These are phyloP conservation scores for Drosophila kambysellisi DNA, from an alignment of 2,888 invertebrate genomes.

Conservation along the genomic window DNA sequence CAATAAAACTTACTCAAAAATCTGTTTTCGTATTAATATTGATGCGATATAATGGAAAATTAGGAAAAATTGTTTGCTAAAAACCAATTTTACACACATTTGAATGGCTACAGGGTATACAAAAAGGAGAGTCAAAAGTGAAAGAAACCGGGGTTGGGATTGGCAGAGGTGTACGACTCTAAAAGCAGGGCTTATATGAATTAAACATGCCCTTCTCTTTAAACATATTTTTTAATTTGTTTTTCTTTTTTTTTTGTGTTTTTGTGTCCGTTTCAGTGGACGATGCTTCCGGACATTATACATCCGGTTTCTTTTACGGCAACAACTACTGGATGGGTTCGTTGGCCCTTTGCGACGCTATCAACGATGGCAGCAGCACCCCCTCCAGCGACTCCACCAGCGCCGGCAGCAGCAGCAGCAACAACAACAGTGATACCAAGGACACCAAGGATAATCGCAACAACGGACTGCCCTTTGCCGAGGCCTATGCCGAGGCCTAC, in stretches of 20 bases:
- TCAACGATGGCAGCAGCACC: conserved; percentile 83
- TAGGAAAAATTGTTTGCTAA: background rate
- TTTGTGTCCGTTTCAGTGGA: conserved; percentile 86
- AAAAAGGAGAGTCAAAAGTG: background rate
- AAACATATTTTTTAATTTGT: conserved; percentile 3
- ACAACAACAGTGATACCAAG: conserved; percentile 4
- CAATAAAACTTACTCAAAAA: background rate
- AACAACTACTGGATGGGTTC: conserved; percentile 94
- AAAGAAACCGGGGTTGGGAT: background rate
- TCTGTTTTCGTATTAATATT: background rate
- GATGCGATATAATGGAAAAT: background rate
- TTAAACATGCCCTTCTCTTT: conserved; percentile 62
- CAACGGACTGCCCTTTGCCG: conserved; percentile 83
- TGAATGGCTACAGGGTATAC: background rate
- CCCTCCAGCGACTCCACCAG: conserved; percentile 31
- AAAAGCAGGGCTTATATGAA: conserved; percentile 6
- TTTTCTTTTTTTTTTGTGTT: conserved; percentile 5
- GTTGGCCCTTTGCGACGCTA: conserved; percentile 89
- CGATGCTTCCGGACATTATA: conserved; percentile 91
- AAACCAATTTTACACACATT: background rate
- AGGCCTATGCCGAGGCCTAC: conserved; percentile 77
- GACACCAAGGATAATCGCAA: conserved; percentile 53
- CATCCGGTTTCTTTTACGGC: conserved; percentile 92
- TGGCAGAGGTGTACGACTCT: background rate
- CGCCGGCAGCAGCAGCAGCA: conserved; percentile 15